Percentiles rank a stretch among this genome's conserved stretches.
These are phyloP conservation scores for Manduca sexta DNA, from an alignment of 1,140 invertebrate genomes.

Conservation along the genomic window DNA sequence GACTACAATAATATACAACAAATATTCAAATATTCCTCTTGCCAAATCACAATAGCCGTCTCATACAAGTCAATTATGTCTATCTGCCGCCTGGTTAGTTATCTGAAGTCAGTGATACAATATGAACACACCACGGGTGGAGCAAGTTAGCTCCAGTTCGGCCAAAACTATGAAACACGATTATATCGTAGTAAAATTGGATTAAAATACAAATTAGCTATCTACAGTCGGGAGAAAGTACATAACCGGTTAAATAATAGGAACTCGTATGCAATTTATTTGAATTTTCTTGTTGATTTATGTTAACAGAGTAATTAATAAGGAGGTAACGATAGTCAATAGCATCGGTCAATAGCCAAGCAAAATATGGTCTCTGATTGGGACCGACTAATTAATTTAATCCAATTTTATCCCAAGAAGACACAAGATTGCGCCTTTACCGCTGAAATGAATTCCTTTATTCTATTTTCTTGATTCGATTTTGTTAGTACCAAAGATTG, in stretches of 20 bases:
- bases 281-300: too few species aligned
- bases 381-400: too few species aligned
- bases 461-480: too few species aligned
- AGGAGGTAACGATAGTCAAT: too few species aligned
- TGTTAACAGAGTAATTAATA: too few species aligned
- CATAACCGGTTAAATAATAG: not conserved
- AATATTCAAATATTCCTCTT: constrained; percentile 14
- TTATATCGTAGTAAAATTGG: constrained; percentile 45
- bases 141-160: constrained; percentile 31
- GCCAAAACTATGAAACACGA: constrained; percentile 47
- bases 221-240: constrained; percentile 21
- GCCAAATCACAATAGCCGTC: constrained; percentile 57
- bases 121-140: constrained; percentile 45
- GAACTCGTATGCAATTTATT: too few species aligned
- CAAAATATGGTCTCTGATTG: too few species aligned
- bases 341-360: too few species aligned
- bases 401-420: too few species aligned
- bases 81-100: constrained; percentile 59
- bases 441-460: too few species aligned
- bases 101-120: constrained; percentile 50
- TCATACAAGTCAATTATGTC: constrained; percentile 66
- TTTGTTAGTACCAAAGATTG: too few species aligned
- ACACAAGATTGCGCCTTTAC: too few species aligned
- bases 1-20: constrained; percentile 8
- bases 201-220: constrained; percentile 43